A percentile compares a stretch with the other conserved stretches of the same genome.
Evolutionary conservation across 23 tunicate genomes (phyloP).

Genomic region (Diplosoma virens): DNA sequence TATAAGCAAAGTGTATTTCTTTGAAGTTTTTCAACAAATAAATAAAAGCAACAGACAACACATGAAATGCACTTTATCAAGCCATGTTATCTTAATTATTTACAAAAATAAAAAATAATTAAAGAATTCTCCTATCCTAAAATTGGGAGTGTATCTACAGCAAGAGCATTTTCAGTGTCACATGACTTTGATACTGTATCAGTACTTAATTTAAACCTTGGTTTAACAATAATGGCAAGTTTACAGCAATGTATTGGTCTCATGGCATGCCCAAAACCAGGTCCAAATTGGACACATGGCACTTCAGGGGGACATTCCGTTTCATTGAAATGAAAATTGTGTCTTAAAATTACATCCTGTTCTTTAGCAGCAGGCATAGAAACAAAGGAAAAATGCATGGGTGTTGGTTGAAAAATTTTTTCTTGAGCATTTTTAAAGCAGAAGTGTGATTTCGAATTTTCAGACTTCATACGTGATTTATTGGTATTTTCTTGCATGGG

Average conservation of each 20-base stretch:
- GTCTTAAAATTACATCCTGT: constrained; percentile 11
- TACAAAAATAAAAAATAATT: too few relatives aligned
- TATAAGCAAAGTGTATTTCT: too few relatives aligned
- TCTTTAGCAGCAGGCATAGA: constrained; percentile 23
- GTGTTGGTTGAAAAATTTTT: constrained; percentile 63
- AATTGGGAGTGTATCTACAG: not conserved
- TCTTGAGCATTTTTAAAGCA: constrained; percentile 4
- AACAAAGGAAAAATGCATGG: constrained; percentile 61
- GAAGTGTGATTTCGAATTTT: not conserved
- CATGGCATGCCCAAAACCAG: constrained; percentile 48
- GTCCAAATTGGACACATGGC: constrained; percentile 78
- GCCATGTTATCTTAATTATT: too few relatives aligned
- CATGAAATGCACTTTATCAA: too few relatives aligned
- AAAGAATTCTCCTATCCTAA: too few relatives aligned
- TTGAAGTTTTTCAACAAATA: too few relatives aligned
- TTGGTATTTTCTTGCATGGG: too few relatives aligned
- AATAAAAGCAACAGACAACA: too few relatives aligned
- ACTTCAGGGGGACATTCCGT: constrained; percentile 80
- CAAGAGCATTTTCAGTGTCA: not conserved
- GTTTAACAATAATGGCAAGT: constrained; percentile 75
- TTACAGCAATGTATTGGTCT: constrained; percentile 53
- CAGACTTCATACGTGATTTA: not conserved
- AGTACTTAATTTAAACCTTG: constrained; percentile 35
- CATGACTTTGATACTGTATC: not conserved
- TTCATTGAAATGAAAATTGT: constrained; percentile 40